A percentile compares a stretch with the other conserved stretches of the same genome.
phyloP scores from a whole-genome alignment of 2,888 invertebrate genomes.

The Lissocephala sabroskyi region DNA sequence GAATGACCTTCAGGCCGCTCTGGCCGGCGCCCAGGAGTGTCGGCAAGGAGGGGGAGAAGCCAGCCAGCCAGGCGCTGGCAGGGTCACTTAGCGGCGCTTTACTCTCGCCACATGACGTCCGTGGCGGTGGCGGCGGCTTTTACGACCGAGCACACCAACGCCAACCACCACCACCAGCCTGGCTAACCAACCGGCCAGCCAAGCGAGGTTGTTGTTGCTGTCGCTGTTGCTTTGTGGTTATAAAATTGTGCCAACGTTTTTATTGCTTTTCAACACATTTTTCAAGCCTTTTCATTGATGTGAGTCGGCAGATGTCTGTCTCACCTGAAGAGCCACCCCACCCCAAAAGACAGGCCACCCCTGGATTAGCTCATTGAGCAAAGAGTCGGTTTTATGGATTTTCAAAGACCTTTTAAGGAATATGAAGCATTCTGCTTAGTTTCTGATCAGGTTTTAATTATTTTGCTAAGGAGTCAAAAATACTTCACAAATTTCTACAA shows the following conservation, averaged over 20 bases:
- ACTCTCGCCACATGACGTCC: conserved; percentile 20
- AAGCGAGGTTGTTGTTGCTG: conserved; percentile 13
- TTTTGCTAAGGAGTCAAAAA: no score
- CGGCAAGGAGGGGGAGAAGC: conserved; percentile 5
- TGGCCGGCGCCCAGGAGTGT: conserved; percentile 35
- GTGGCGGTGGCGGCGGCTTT: background rate
- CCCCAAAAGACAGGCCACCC: no score
- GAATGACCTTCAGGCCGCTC: conserved; percentile 51
- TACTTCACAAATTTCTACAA: no score
- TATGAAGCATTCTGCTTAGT: no score
- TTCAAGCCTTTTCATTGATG: conserved; percentile 10
- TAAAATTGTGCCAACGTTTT: conserved; percentile 65
- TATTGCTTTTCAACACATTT: conserved; percentile 64
- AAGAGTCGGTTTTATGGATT: no score
- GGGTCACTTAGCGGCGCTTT: conserved; percentile 1
- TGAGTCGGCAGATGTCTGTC: no score
- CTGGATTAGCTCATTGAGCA: no score
- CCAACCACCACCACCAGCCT: conserved; percentile 7
- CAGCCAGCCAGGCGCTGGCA: background rate
- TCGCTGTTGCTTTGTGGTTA: conserved; percentile 29
- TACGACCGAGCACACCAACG: conserved; percentile 6
- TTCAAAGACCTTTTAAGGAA: no score
- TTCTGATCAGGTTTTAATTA: no score
- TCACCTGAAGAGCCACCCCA: no score
- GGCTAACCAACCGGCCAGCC: no score